These are phyloP conservation scores for Caenorhabditis elegans DNA, from an alignment of 1,140 invertebrate species.

Conservation along the genomic window WBcel235 BX284604.4:666501-667000, in stretches of 20 bases:
- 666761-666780: not conserved
- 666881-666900: not conserved
- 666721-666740: not conserved
- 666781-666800: not conserved
- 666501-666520: slow-evolving; percentile 15
- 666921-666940: no score
- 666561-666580: slow-evolving; percentile 21
- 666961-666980: no score
- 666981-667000: no score
- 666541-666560: not conserved
- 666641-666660: not conserved
- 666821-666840: not conserved
- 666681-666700: not conserved
- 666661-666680: not conserved
- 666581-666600: not conserved
- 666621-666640: not conserved
- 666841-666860: slow-evolving; percentile 8
- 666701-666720: not conserved
- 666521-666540: slow-evolving; percentile 22
- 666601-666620: not conserved
- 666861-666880: not conserved
- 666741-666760: not conserved
- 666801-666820: not conserved
- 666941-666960: no score
- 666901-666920: no score